phyloP scores from a whole-genome alignment of 2,113 vertebrate species.

The Vireo altiloquus region DNA sequence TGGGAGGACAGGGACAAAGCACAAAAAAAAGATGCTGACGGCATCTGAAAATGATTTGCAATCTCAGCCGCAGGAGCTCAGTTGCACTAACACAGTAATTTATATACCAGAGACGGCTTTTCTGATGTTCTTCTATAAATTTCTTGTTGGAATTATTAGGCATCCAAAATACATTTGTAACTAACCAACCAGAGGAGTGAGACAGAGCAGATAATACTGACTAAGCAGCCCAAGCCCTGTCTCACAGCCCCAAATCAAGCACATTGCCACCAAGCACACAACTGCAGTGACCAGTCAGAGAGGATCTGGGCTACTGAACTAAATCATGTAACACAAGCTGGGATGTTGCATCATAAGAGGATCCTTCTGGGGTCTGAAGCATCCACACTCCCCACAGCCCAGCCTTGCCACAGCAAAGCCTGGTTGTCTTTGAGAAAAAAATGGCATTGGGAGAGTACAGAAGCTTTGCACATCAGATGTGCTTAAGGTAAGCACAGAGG shows the following conservation, averaged over 20 bases:
- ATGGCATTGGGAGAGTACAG: neutral
- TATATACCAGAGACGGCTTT: neutral
- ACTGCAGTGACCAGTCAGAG: neutral
- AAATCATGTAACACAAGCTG: neutral
- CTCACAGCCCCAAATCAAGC: neutral
- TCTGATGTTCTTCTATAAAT: constrained; percentile 1
- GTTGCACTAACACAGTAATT: neutral
- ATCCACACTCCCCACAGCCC: neutral
- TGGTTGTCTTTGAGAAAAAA: neutral
- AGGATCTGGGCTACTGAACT: neutral
- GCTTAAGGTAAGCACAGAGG: neutral
- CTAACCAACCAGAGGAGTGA: neutral
- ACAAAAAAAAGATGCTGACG: constrained; percentile 8
- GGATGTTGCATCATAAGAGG: neutral
- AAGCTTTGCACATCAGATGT: neutral
- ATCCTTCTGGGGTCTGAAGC: neutral
- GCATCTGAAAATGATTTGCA: constrained; percentile 38
- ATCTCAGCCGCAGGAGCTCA: constrained; percentile 24
- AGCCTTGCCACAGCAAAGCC: neutral
- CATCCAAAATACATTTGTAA: neutral
- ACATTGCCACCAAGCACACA: neutral
- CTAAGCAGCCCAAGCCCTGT: neutral
- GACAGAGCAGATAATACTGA: neutral
- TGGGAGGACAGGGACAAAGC: neutral
- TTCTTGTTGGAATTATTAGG: neutral